A percentile compares a stretch with the other conserved stretches of the same genome.
Evolutionary conservation across 1,140 invertebrate genomes (phyloP).

Genomic region (Drosophila willistoni): DNA sequence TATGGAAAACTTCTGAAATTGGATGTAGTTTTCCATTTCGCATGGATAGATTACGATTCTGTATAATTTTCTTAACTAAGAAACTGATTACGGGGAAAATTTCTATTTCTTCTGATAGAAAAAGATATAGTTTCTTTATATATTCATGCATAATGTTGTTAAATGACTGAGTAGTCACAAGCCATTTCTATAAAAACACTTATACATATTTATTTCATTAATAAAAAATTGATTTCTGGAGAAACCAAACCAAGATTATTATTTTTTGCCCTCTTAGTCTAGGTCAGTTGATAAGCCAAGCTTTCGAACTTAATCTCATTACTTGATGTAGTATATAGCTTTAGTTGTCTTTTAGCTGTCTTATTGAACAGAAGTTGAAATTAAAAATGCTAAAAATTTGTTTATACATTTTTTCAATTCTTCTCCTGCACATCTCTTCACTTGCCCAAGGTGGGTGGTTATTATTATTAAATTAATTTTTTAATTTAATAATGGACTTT

Average conservation of each 20-base stretch:
- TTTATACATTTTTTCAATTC: background rate
- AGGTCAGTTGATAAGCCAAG: constrained; percentile 5
- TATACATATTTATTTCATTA: background rate
- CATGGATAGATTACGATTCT: background rate
- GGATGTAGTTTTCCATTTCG: too few species aligned
- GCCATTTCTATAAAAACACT: too few species aligned
- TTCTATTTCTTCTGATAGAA: too few species aligned
- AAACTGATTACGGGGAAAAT: too few species aligned
- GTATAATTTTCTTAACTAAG: too few species aligned
- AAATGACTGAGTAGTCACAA: too few species aligned
- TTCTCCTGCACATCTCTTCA: background rate
- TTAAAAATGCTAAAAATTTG: background rate
- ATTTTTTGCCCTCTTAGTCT: constrained; percentile 21
- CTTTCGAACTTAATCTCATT: background rate
- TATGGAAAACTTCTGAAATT: background rate
- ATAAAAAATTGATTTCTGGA: too few species aligned
- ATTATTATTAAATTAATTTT: background rate
- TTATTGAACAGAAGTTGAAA: background rate
- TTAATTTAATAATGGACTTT: background rate
- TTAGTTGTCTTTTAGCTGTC: constrained; percentile 4
- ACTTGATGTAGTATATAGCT: background rate
- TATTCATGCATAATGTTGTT: too few species aligned
- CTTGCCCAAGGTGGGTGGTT: background rate
- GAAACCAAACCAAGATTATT: constrained; percentile 3
- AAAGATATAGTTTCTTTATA: too few species aligned